These are phyloP conservation scores for Diploscapter pachys DNA, from an alignment of 1,140 invertebrate species.

Conservation along the genomic window DNA sequence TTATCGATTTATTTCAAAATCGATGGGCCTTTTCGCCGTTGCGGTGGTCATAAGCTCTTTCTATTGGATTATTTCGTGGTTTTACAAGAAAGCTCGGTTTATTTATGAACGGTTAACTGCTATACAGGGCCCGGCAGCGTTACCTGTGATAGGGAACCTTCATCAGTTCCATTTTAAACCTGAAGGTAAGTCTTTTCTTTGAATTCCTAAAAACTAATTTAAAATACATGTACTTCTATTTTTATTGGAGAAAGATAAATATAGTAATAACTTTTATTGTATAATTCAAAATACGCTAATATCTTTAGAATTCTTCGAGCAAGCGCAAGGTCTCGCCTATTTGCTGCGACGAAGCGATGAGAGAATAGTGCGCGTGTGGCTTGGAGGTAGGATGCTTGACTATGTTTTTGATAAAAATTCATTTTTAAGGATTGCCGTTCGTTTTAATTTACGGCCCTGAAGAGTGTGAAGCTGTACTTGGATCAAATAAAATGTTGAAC, in stretches of 20 bases:
- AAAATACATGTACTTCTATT: too few species aligned
- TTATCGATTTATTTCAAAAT: too few species aligned
- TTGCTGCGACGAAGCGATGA: constrained; percentile 48
- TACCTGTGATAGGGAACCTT: constrained; percentile 53
- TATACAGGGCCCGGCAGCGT: constrained; percentile 51
- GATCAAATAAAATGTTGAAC: constrained; percentile 73
- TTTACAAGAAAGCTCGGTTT: constrained; percentile 21
- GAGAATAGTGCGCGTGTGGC: constrained; percentile 50
- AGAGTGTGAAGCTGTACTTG: constrained; percentile 68
- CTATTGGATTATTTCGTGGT: constrained; percentile 8
- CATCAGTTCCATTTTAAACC: constrained; percentile 55
- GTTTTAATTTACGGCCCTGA: constrained; percentile 61
- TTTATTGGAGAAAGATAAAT: background rate
- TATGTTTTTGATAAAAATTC: background rate
- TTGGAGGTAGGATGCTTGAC: constrained; percentile 34
- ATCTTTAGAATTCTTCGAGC: constrained; percentile 57
- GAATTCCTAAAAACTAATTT: too few species aligned
- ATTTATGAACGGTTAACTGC: constrained; percentile 26
- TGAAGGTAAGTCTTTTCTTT: constrained; percentile 40
- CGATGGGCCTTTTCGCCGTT: too few species aligned
- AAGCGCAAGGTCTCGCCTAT: constrained; percentile 55
- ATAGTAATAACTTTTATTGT: background rate
- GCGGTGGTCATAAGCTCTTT: background rate
- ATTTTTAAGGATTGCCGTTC: constrained; percentile 42
- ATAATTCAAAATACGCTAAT: constrained; percentile 29